Conservation (phyloP, 2,888 invertebrate genomes). For the Rhagophthalmus giganteus region DNA sequence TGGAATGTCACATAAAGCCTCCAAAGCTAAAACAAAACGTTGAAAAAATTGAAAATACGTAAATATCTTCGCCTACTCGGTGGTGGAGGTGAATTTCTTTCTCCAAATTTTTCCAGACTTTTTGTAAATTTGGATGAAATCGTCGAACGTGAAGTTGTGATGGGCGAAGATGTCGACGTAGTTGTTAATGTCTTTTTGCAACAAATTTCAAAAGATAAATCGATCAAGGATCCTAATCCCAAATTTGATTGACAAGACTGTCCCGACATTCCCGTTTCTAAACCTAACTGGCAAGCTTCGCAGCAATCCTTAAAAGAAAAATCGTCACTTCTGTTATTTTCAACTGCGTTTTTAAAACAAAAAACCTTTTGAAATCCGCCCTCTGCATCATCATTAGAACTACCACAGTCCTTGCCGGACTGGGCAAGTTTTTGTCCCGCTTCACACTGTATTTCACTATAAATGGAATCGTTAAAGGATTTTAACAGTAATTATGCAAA, state of each 20-base stretch:
- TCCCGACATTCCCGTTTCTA: constrained; percentile 62
- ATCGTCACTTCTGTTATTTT: too few relatives aligned
- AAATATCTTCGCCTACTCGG: constrained; percentile 21
- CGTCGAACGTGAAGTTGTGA: constrained; percentile 9
- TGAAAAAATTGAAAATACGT: constrained; percentile 3
- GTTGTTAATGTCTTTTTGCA: constrained; percentile 55
- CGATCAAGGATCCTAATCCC: constrained; percentile 62
- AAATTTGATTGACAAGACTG: constrained; percentile 62
- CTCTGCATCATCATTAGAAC: constrained; percentile 13
- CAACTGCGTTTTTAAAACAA: neutral
- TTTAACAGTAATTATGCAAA: neutral
- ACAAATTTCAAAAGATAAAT: constrained; percentile 65
- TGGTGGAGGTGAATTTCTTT: constrained; percentile 23
- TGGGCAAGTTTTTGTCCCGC: constrained; percentile 59
- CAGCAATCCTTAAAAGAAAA: constrained; percentile 60
- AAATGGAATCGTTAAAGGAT: constrained; percentile 33
- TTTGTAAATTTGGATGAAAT: constrained; percentile 15
- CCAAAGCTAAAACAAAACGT: constrained; percentile 43
- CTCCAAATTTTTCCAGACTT: constrained; percentile 21
- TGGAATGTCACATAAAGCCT: constrained; percentile 63
- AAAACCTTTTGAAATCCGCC: constrained; percentile 35
- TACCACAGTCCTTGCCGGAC: constrained; percentile 51
- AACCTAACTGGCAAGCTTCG: constrained; percentile 66
- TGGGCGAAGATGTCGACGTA: constrained; percentile 1
- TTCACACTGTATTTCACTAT: constrained; percentile 58